Evolutionary conservation across 2,888 invertebrate genomes (phyloP).

Genomic region (Neria commutata): DNA sequence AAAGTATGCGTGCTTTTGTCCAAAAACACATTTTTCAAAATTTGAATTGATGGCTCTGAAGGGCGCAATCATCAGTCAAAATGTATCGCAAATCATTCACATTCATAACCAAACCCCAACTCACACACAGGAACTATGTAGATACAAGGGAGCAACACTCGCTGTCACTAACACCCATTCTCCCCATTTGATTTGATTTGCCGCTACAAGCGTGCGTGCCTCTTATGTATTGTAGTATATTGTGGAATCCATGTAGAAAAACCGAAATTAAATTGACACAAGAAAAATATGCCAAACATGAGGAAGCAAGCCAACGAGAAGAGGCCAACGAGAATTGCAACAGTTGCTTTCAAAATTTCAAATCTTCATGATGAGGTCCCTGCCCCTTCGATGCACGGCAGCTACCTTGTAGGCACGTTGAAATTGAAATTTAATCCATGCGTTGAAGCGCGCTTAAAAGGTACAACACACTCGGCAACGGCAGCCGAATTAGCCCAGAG

Average conservation of each 20-base stretch:
- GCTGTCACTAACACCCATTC: not conserved
- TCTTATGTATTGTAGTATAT: too few species aligned
- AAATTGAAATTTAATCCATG: not conserved
- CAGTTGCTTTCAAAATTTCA: not conserved
- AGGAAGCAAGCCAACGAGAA: not conserved
- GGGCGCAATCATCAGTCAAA: conserved; percentile 37
- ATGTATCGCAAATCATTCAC: conserved; percentile 53
- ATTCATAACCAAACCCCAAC: conserved; percentile 11
- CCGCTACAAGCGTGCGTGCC: too few species aligned
- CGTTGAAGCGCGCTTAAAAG: not conserved
- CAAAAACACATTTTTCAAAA: too few species aligned
- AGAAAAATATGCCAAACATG: not conserved
- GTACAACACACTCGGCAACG: not conserved
- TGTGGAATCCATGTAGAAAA: not conserved
- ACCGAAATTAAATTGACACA: not conserved
- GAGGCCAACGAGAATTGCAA: not conserved
- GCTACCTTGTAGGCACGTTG: not conserved
- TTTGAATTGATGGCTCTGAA: not conserved
- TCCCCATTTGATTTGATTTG: too few species aligned
- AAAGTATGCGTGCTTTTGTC: too few species aligned
- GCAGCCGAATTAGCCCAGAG: not conserved
- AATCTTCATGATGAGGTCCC: not conserved
- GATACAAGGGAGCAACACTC: not conserved
- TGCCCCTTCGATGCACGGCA: not conserved
- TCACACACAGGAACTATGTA: conserved; percentile 12